These are phyloP conservation scores for Rafetus swinhoei DNA, from an alignment of 2,113 vertebrate species.

Conservation along the genomic window DNA sequence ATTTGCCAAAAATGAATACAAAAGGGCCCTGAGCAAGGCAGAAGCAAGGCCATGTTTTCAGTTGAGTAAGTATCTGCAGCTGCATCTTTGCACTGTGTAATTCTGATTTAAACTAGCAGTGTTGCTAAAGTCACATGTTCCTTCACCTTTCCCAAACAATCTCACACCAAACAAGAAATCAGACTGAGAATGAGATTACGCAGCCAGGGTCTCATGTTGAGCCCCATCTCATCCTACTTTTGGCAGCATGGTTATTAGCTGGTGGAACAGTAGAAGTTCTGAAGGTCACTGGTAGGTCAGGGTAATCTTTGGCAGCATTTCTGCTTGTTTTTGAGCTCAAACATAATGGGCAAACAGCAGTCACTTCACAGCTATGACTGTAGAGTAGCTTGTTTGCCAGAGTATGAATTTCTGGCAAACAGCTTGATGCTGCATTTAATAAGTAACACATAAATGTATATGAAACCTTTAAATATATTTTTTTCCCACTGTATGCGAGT, in stretches of 20 bases:
- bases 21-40: background rate
- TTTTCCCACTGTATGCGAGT: background rate
- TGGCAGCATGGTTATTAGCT: background rate
- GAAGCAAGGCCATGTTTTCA: background rate
- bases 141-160: background rate
- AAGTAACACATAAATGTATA: background rate
- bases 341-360: conserved; percentile 4
- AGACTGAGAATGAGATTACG: background rate
- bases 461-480: background rate
- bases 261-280: background rate
- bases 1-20: background rate
- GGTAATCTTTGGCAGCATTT: background rate
- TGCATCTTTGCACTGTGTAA: background rate
- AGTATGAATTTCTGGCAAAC: background rate
- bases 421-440: background rate
- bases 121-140: background rate
- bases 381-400: background rate
- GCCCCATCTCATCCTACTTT: background rate
- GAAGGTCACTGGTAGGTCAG: conserved; percentile 11
- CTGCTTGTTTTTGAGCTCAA: conserved; percentile 1
- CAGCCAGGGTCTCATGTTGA: background rate
- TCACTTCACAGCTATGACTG: background rate
- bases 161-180: background rate
- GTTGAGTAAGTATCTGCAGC: background rate
- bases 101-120: background rate